phyloP scores from a whole-genome alignment of 2,797 vertebrate species.

The Ciconia nigra region DNA sequence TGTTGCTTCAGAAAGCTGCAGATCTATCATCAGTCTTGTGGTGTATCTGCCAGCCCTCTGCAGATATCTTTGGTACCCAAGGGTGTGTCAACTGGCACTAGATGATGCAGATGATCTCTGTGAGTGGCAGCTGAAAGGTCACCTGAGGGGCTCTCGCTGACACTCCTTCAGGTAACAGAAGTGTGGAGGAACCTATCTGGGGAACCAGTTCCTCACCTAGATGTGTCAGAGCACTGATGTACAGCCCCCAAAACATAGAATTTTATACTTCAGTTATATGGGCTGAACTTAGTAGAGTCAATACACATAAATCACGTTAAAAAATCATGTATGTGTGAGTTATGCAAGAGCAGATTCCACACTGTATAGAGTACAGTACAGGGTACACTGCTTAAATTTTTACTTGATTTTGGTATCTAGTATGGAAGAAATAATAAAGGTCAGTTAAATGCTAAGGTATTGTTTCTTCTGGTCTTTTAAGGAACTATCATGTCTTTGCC shows the following conservation, averaged over 20 bases:
- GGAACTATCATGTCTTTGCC: not conserved
- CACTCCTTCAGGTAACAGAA: not conserved
- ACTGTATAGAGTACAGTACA: not conserved
- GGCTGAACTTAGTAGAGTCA: not conserved
- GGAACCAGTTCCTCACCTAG: not conserved
- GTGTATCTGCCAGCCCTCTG: not conserved
- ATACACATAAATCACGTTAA: not conserved
- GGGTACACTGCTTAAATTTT: not conserved
- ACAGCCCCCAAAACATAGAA: not conserved
- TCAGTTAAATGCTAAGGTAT: not conserved
- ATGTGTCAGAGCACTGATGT: not conserved
- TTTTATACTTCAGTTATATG: not conserved
- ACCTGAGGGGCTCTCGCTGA: not conserved
- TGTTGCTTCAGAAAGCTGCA: not conserved
- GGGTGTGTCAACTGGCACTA: not conserved
- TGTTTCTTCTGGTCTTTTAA: not conserved
- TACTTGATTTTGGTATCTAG: not conserved
- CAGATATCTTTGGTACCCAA: not conserved
- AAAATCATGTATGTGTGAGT: not conserved
- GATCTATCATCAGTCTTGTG: not conserved
- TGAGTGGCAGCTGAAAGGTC: not conserved
- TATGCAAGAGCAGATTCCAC: not conserved
- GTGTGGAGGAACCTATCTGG: not conserved
- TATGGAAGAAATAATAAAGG: not conserved
- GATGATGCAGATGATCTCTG: not conserved